Conservation (phyloP, 2,888 invertebrate genomes). For the Tridacna gigas region DNA sequence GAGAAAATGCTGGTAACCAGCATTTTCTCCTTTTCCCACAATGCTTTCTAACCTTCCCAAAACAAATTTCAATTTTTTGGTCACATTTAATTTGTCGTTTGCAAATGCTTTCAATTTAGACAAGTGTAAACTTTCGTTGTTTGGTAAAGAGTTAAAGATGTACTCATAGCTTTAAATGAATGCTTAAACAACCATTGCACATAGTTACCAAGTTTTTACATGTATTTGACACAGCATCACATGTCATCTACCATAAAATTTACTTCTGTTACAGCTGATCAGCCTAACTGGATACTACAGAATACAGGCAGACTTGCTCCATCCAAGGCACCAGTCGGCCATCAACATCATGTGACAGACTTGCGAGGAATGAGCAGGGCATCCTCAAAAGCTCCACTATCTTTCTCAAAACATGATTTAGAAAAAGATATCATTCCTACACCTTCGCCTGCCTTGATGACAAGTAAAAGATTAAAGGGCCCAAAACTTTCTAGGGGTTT, state of each 20-base stretch:
- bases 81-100: too few relatives aligned
- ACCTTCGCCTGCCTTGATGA: constrained; percentile 31
- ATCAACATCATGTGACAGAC: constrained; percentile 51
- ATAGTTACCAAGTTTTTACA: too few relatives aligned
- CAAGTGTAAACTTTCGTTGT: too few relatives aligned
- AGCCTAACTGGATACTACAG: constrained; percentile 13
- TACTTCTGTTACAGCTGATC: constrained; percentile 4
- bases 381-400: constrained; percentile 39
- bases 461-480: constrained; percentile 29
- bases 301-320: neutral
- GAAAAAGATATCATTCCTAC: neutral
- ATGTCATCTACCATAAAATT: neutral
- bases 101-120: too few relatives aligned
- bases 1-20: too few relatives aligned
- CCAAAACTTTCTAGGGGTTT: constrained; percentile 18
- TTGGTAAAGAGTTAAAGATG: too few relatives aligned
- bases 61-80: too few relatives aligned
- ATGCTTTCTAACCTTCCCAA: too few relatives aligned
- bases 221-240: too few relatives aligned
- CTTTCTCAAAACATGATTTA: constrained; percentile 30
- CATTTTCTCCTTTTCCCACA: too few relatives aligned
- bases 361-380: constrained; percentile 48
- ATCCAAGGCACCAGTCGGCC: constrained; percentile 44
- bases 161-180: too few relatives aligned
- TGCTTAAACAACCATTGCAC: too few relatives aligned